A percentile compares a stretch with the other conserved stretches of the same genome.
Evolutionary conservation across 1,140 invertebrate genomes (phyloP).

Genomic region (Colletes gigas): DNA sequence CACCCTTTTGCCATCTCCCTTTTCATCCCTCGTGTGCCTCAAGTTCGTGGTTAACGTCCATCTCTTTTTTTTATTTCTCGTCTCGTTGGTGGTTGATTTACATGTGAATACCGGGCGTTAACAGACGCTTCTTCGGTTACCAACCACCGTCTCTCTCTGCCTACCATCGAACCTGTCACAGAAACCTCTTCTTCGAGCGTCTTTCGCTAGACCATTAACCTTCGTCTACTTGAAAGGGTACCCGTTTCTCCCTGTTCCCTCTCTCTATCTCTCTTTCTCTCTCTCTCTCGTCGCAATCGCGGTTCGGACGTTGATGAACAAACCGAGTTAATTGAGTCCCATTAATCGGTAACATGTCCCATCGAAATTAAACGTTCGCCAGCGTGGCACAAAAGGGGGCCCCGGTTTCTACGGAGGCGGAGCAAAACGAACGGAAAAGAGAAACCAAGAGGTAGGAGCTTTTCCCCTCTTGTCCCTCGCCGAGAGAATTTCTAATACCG

Average conservation of each 20-base stretch:
- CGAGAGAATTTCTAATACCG: conserved; percentile 47
- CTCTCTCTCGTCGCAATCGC: neutral
- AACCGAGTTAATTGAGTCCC: conserved; percentile 40
- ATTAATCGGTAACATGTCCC: conserved; percentile 38
- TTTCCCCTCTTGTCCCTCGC: conserved; percentile 1
- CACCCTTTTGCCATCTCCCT: neutral
- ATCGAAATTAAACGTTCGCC: conserved; percentile 31
- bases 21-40: neutral
- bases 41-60: neutral
- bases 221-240: conserved; percentile 57
- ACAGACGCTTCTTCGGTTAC: conserved; percentile 74
- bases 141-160: conserved; percentile 56
- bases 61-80: conserved; percentile 7
- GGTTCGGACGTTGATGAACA: conserved; percentile 39
- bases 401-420: no score
- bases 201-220: conserved; percentile 74
- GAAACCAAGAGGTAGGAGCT: neutral
- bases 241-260: neutral
- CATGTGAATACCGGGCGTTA: conserved; percentile 78
- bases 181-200: conserved; percentile 63
- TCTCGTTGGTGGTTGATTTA: conserved; percentile 69
- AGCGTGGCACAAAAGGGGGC: neutral
- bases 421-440: neutral
- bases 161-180: conserved; percentile 60
- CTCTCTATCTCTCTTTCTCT: neutral